Evolutionary conservation across 2,888 invertebrate genomes (phyloP), one percentile per base, ranked within the genome.

Genomic region (Saturnia japonica): DNA sequence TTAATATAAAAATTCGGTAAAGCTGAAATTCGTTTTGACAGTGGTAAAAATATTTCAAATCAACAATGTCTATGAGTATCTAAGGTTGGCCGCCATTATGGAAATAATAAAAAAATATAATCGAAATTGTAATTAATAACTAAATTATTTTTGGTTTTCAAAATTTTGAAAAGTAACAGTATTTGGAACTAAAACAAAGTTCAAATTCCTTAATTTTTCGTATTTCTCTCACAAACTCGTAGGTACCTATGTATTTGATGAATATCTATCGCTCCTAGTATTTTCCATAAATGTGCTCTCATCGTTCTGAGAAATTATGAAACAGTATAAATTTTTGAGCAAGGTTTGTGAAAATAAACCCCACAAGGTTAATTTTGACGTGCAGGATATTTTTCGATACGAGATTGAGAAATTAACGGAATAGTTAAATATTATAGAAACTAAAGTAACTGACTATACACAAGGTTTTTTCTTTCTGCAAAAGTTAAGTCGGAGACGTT

Each of bases 21-120:
- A 67, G 45, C 43, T 67, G 67, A 67, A 67, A 67, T 54, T 54
- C 19, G 54, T 54, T 54, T 54, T 54, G 22, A 54, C 22, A 9
- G 9, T 54, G 8, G 8, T 19, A 54, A 54, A 54, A 22, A 22
- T 22, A 54, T 1, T 22, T 69, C 1, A 54, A 54, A 22, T 22
- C 6, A n/a, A 47, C 19, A 47, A 19, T 47, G 14, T 47, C 7
- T 47, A 19, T 19, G 2, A 19, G 22, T 19, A 22, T 54, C 0
- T 47, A 22, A n/a, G 22, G 11, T 54, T 54, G 54, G 9, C n/a
- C 22, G 54, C 54, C 22, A 22, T 54, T 54, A 22, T 54, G 43
- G 9, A 12, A 8, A 8, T 34, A 34, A 34, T 34, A 4, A 6
- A 34, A 34, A 34, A 34, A 6, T 34, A 34, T 34, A 34, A 4